A percentile compares a stretch with the other conserved stretches of the same genome.
Conservation (phyloP, 2,888 invertebrate genomes). For the Tinea trinotella region DNA sequence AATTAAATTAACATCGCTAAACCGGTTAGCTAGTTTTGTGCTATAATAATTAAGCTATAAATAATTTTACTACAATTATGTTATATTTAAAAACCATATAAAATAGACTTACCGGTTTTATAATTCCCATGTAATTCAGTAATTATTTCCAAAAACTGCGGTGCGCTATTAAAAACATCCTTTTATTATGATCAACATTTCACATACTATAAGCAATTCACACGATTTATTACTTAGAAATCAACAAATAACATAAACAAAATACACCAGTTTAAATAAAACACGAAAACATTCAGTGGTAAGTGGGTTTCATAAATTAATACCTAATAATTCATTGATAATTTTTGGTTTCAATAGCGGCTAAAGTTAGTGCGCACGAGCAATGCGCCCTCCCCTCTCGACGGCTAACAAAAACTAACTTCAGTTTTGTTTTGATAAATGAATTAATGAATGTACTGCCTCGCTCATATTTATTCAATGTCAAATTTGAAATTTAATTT, state of each 20-base stretch:
- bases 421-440: not conserved
- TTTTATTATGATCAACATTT: constrained; percentile 46
- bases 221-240: too few species aligned
- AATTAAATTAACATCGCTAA: too few species aligned
- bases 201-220: too few species aligned
- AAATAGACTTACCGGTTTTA: constrained; percentile 44
- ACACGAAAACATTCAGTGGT: not conserved
- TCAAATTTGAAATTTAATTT: not conserved
- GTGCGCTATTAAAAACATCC: constrained; percentile 50
- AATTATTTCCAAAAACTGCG: constrained; percentile 38
- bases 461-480: not conserved
- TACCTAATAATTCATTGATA: not conserved
- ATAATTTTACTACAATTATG: too few species aligned
- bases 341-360: not conserved
- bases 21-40: too few species aligned
- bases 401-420: not conserved
- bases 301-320: not conserved
- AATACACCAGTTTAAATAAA: too few species aligned
- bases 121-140: constrained; percentile 59
- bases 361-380: not conserved
- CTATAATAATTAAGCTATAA: too few species aligned
- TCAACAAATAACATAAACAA: too few species aligned
- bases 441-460: not conserved
- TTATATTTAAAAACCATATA: too few species aligned
- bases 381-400: not conserved